These are phyloP conservation scores for Muricea muricata DNA, from an alignment of 92 coral and sea anemone genomes.

Conservation along the genomic window DNA sequence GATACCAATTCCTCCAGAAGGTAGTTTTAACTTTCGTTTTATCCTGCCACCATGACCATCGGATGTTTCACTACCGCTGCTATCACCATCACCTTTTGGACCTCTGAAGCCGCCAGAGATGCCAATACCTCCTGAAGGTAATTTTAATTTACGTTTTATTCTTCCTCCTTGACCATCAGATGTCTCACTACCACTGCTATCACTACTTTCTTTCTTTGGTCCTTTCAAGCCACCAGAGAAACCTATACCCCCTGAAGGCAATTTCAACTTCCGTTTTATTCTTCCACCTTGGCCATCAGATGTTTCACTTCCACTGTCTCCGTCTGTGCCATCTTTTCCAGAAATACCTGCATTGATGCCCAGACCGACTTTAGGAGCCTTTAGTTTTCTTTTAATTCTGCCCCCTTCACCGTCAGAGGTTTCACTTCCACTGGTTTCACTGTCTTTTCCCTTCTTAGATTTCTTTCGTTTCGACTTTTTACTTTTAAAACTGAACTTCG, in stretches of 20 bases:
- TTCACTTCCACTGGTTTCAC: constrained; percentile 19
- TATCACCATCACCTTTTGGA: constrained; percentile 7
- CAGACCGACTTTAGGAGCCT: no score
- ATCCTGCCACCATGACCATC: constrained; percentile 36
- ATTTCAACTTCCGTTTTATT: constrained; percentile 17
- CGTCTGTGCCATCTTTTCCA: no score
- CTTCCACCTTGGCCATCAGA: constrained; percentile 42
- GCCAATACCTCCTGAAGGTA: constrained; percentile 10
- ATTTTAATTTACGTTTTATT: constrained; percentile 19
- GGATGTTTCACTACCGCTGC: constrained; percentile 27
- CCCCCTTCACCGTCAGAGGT: constrained; percentile 42
- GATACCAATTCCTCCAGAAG: neutral
- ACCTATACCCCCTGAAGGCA: neutral
- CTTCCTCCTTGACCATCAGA: constrained; percentile 43
- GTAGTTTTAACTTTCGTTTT: constrained; percentile 8
- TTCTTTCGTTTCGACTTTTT: neutral
- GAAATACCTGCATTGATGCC: no score
- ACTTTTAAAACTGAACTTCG: constrained; percentile 18
- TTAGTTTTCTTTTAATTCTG: constrained; percentile 38
- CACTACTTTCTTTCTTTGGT: neutral
- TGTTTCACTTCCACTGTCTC: constrained; percentile 40
- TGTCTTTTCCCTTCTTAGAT: neutral
- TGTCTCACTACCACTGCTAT: constrained; percentile 31
- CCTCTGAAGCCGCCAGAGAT: neutral
- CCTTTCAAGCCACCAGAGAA: neutral